Base-by-base conservation (phyloP, 2,113 vertebrate genomes). In the Chloebia gouldiae region DNA sequence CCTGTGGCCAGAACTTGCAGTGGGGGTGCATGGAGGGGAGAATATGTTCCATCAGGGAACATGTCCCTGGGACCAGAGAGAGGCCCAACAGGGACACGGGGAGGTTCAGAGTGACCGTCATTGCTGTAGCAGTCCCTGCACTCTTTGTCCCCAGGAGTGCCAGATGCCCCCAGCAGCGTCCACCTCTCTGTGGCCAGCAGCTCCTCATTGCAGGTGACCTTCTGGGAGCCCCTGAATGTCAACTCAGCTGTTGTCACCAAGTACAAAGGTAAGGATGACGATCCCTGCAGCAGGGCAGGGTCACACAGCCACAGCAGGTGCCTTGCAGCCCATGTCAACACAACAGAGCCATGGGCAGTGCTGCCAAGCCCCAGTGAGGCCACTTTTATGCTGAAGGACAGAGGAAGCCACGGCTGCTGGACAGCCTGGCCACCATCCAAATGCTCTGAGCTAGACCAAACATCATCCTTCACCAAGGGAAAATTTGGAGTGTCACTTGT, bases 241-340 rank as follows among this genome's bases (percentile, higher is more conserved):
- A 99, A 99, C 78, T 98, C 98, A 2, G 98, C 99, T 0, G 97
- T 99, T 8, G 98, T 99, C 89, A 99, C 99, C 88, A 99, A 99
- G 94, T 99, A 99, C 96, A 98, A 98, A 96, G 99, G 99, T 99
- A 79, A 95, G 94, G 49, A 24, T 10, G 0, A 0, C 19, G 23
- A 28, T 68, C 15, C n/a, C 31, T 7, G 1, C 7, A n/a, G 35
- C 35, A 5, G 54, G 10, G 31, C 30, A 19, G 49, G 37, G 23
- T 8, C 49, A 27, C 6, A 0, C 31, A 51, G 50, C 10, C 19
- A 35, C 28, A 25, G 47, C 68, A 47, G 8, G 8, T 13, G 13
- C 30, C 35, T 13, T 3, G 13, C 6, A 4, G 4, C 4, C 40
- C 49, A 1, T 0, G 0, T 28, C 68, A 30, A 10, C 9, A 0